These are phyloP conservation scores for Argynnis bischoffii DNA, from an alignment of 2,888 invertebrate genomes.

Conservation along the genomic window DNA sequence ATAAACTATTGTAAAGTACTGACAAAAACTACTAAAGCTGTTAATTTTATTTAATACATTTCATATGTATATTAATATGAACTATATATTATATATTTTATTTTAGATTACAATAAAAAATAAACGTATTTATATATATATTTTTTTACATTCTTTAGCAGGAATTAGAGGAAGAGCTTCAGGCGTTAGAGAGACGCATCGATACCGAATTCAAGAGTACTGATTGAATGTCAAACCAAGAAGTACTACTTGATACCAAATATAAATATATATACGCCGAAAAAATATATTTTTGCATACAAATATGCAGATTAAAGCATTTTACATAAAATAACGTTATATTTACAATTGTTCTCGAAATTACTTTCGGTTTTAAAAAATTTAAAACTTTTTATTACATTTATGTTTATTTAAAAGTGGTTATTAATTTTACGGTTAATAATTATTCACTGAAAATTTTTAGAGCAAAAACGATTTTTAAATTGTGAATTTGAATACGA, in stretches of 20 bases:
- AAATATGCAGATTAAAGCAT: too few relatives aligned
- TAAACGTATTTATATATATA: background rate
- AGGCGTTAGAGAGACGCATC: slow-evolving; percentile 68
- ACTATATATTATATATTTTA: too few relatives aligned
- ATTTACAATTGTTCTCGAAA: slow-evolving; percentile 8
- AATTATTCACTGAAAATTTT: too few relatives aligned
- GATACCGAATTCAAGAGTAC: slow-evolving; percentile 67
- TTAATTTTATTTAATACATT: too few relatives aligned
- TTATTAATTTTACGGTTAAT: background rate
- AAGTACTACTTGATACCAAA: slow-evolving; percentile 30
- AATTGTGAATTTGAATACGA: background rate
- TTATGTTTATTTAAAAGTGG: background rate
- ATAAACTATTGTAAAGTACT: too few relatives aligned
- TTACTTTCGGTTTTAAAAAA: background rate
- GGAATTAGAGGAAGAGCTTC: slow-evolving; percentile 65
- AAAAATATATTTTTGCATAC: slow-evolving; percentile 11
- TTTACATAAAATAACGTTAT: background rate
- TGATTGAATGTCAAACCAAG: slow-evolving; percentile 47
- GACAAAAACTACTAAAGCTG: too few relatives aligned
- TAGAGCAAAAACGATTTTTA: too few relatives aligned
- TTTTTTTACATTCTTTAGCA: slow-evolving; percentile 47
- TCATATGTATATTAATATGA: too few relatives aligned
- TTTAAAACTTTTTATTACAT: background rate
- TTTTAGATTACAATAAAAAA: background rate
- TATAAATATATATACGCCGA: slow-evolving; percentile 16